Percentiles rank a stretch among this genome's conserved stretches.
phyloP scores from a whole-genome alignment of 2,888 invertebrate species.

The Branchellion lobata region DNA sequence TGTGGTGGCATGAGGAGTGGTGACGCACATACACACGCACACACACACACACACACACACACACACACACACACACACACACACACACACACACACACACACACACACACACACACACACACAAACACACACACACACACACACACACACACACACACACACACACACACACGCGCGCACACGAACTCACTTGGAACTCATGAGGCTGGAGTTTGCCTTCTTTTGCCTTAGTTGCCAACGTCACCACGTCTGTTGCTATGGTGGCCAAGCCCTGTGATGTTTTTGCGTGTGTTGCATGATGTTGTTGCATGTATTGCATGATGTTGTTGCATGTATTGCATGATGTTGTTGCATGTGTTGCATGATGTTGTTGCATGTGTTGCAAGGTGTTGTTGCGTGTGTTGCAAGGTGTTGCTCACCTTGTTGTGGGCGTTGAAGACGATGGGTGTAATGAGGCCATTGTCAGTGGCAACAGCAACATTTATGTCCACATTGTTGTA shows the following conservation, averaged over 20 bases:
- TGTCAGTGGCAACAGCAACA: slow-evolving; percentile 92
- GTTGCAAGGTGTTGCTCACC: slow-evolving; percentile 54
- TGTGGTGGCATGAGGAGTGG: too few relatives aligned
- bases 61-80: background rate
- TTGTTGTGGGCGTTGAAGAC: slow-evolving; percentile 86
- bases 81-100: background rate
- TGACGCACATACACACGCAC: background rate
- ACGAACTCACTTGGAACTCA: slow-evolving; percentile 76
- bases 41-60: background rate
- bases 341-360: too few relatives aligned
- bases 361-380: background rate
- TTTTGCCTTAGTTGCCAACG: slow-evolving; percentile 80
- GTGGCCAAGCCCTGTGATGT: slow-evolving; percentile 71
- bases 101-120: background rate
- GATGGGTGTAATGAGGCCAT: slow-evolving; percentile 94
- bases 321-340: too few relatives aligned
- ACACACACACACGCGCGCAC: background rate
- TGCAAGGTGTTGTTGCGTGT: background rate
- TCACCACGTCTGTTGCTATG: slow-evolving; percentile 78
- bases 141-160: background rate
- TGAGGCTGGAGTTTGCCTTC: slow-evolving; percentile 85
- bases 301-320: background rate
- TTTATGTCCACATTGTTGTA: slow-evolving; percentile 72
- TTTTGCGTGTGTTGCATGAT: background rate
- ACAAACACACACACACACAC: background rate